Conservation (phyloP, 2,888 invertebrate species). For the Acanthosepion esculentum region DNA sequence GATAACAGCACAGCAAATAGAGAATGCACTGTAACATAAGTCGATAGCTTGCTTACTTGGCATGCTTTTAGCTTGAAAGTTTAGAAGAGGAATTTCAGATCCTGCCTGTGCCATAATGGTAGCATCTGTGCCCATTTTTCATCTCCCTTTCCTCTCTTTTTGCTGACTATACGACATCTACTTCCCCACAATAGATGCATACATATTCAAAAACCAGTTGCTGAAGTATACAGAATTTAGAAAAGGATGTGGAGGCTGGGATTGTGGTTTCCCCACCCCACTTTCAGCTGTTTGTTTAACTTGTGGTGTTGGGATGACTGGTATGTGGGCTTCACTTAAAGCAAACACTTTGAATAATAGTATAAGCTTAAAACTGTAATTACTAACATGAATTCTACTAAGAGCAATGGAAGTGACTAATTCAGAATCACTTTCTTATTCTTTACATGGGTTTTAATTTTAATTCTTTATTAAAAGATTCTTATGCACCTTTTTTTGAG, state of each 20-base stretch:
- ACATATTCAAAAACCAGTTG: not conserved
- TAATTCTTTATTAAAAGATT: too few species aligned
- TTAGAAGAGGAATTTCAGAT: slow-evolving; percentile 4
- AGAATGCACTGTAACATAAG: not conserved
- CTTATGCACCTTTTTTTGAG: too few species aligned
- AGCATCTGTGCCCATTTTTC: not conserved
- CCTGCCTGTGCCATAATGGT: not conserved
- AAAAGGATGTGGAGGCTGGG: not conserved
- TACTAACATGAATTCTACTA: too few species aligned
- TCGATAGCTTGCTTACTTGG: not conserved
- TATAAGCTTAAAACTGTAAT: too few species aligned
- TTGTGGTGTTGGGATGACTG: too few species aligned
- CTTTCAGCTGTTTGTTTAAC: not conserved
- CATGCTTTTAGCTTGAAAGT: not conserved
- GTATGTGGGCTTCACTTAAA: too few species aligned
- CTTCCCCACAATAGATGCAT: not conserved
- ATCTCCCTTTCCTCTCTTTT: not conserved
- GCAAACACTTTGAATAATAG: too few species aligned
- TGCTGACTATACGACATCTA: not conserved
- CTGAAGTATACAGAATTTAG: not conserved
- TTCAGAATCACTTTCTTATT: too few species aligned
- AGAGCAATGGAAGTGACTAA: too few species aligned
- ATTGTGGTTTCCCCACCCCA: not conserved
- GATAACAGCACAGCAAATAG: not conserved
- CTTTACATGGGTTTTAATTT: too few species aligned